phyloP scores from a whole-genome alignment of 2,888 invertebrate species.

The Polia nebulosa region DNA sequence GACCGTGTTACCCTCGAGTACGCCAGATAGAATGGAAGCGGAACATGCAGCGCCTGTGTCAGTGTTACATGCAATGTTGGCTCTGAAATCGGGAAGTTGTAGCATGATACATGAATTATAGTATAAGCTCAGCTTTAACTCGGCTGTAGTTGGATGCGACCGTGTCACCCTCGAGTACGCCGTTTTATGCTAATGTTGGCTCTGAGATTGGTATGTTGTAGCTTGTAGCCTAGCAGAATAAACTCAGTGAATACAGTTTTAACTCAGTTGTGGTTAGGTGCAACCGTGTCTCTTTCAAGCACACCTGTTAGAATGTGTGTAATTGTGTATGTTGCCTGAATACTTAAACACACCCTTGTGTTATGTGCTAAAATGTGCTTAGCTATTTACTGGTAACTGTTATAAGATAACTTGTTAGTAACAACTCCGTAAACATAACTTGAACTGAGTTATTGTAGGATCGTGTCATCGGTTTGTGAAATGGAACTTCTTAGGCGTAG shows the following conservation, averaged over 20 bases:
- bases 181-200: constrained; percentile 97
- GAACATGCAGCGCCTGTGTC: constrained; percentile 96
- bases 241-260: not conserved
- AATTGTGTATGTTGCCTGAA: no score
- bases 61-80: constrained; percentile 91
- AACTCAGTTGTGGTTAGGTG: constrained; percentile 91
- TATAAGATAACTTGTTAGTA: no score
- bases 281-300: constrained; percentile 91
- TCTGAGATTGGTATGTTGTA: constrained; percentile 95
- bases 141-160: constrained; percentile 92
- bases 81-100: not conserved
- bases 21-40: constrained; percentile 94
- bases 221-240: not conserved
- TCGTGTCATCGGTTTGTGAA: no score
- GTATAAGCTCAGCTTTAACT: not conserved
- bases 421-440: constrained; percentile 96
- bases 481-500: no score
- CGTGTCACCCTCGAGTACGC: not conserved
- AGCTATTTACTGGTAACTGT: no score
- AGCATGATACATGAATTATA: not conserved
- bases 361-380: no score
- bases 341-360: no score
- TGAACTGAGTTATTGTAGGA: constrained; percentile 93
- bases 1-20: constrained; percentile 90
- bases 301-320: constrained; percentile 94